A percentile compares a stretch with the other conserved stretches of the same genome.
phyloP scores from a whole-genome alignment of 2,888 invertebrate genomes.

The Caenorhabditis parvicauda region DNA sequence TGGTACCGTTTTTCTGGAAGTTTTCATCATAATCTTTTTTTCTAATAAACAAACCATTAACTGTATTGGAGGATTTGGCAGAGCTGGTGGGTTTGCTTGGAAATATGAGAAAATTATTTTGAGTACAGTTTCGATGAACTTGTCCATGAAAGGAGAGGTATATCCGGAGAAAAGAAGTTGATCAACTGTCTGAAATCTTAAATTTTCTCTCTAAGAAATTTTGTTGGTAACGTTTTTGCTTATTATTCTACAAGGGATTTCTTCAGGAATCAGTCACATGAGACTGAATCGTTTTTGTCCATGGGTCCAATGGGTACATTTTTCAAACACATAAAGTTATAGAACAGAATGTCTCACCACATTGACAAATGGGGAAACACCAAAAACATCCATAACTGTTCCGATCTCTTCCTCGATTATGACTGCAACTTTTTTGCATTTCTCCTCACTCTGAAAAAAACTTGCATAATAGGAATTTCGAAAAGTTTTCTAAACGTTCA shows the following conservation, averaged over 20 bases:
- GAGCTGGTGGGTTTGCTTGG: slow-evolving; percentile 12
- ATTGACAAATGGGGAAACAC: slow-evolving; percentile 34
- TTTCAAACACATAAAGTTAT: background rate
- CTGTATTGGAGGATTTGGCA: too few species aligned
- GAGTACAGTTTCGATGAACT: slow-evolving; percentile 23
- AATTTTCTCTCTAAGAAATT: too few species aligned
- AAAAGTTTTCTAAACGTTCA: slow-evolving; percentile 6
- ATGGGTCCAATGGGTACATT: background rate
- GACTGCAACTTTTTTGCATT: slow-evolving; percentile 13
- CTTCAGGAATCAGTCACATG: slow-evolving; percentile 2
- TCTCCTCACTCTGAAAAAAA: too few species aligned
- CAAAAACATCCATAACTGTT: slow-evolving; percentile 35
- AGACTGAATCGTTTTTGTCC: slow-evolving; percentile 2
- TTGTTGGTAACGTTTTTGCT: too few species aligned
- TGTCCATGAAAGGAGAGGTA: slow-evolving; percentile 33
- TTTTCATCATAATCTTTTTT: background rate
- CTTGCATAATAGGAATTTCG: too few species aligned
- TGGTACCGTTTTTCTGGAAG: slow-evolving; percentile 38
- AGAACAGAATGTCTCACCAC: slow-evolving; percentile 22
- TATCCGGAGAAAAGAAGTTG: slow-evolving; percentile 48
- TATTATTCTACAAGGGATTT: background rate
- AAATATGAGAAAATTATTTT: slow-evolving; percentile 13
- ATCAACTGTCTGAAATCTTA: slow-evolving; percentile 40
- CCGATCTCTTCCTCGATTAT: slow-evolving; percentile 35
- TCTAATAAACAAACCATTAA: slow-evolving; percentile 12